Conservation (phyloP, 1,140 invertebrate species). For the Drosophila asahinai region DNA sequence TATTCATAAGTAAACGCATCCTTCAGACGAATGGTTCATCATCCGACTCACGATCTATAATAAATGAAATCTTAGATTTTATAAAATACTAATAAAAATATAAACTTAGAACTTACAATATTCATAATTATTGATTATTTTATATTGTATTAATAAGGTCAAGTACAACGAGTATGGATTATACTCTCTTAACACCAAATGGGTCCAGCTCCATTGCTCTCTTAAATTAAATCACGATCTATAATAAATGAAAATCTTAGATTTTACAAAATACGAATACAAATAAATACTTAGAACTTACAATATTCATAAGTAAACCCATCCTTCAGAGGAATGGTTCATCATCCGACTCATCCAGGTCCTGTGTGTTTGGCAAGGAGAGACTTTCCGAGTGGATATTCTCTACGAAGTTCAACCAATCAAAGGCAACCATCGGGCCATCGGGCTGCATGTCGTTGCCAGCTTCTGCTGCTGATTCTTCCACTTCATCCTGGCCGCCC, state of each 20-base stretch:
- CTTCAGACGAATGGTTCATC: conserved; percentile 12
- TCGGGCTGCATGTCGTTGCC: background rate
- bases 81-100: background rate
- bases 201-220: too few species aligned
- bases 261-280: conserved; percentile 9
- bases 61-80: conserved; percentile 22
- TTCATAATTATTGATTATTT: too few species aligned
- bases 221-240: conserved; percentile 3
- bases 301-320: too few species aligned
- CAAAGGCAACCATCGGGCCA: too few species aligned
- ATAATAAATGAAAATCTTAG: conserved; percentile 25
- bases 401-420: conserved; percentile 7
- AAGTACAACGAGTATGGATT: too few species aligned
- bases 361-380: conserved; percentile 2
- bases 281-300: too few species aligned
- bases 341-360: conserved; percentile 30
- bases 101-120: too few species aligned
- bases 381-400: conserved; percentile 47
- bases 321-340: too few species aligned
- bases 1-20: too few species aligned
- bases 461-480: background rate
- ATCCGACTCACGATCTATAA: conserved; percentile 31
- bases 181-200: too few species aligned
- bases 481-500: background rate
- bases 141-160: too few species aligned